A percentile compares a stretch with the other conserved stretches of the same genome.
Evolutionary conservation across 1,140 invertebrate species (phyloP).

Genomic region (Heliconius himera): DNA sequence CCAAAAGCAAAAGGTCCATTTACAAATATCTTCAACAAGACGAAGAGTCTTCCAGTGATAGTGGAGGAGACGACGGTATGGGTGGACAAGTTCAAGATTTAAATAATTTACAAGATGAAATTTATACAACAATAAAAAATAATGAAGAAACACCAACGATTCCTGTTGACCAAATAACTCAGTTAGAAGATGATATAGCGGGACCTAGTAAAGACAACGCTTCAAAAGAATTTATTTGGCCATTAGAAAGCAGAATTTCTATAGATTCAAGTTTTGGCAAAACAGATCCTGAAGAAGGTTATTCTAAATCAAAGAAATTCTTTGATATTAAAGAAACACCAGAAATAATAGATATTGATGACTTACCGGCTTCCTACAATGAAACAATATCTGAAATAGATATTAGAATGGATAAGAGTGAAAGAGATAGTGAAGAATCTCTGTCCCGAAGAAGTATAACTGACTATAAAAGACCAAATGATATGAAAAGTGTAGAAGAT

Average conservation of each 20-base stretch:
- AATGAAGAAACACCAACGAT: neutral
- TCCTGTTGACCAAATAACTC: neutral
- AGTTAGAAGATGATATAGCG: neutral
- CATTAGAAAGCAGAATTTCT: neutral
- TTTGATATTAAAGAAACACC: conserved; percentile 8
- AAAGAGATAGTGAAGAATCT: conserved; percentile 1
- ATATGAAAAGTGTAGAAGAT: conserved; percentile 47
- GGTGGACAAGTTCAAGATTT: neutral
- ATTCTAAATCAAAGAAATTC: neutral
- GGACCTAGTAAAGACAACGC: conserved; percentile 17
- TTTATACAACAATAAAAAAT: neutral
- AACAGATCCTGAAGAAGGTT: neutral
- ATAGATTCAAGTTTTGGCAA: neutral
- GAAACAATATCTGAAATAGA: conserved; percentile 1
- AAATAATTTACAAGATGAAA: neutral
- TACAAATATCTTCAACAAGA: conserved; percentile 41
- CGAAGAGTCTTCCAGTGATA: conserved; percentile 24
- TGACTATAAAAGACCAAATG: conserved; percentile 8
- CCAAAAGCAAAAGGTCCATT: conserved; percentile 51
- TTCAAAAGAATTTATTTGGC: conserved; percentile 17
- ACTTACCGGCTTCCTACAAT: neutral
- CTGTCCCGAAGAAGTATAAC: neutral
- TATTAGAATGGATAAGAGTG: neutral
- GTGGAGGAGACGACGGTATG: conserved; percentile 19
- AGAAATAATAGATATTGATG: neutral